phyloP scores from a whole-genome alignment of 2,888 invertebrate species.

The Leptopterna dolabrata region DNA sequence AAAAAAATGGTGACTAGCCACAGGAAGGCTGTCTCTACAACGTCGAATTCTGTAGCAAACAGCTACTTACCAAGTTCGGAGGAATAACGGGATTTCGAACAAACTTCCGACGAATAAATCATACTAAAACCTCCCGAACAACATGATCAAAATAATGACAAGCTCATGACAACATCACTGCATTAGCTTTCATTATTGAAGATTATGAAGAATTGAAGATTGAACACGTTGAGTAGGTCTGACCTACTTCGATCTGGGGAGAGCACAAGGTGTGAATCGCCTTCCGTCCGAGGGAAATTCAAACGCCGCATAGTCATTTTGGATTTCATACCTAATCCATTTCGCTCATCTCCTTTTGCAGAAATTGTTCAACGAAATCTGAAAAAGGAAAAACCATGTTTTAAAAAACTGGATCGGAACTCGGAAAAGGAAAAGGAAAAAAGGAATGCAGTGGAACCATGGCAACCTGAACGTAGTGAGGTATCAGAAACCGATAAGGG shows the following conservation, averaged over 20 bases:
- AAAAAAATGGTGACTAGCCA: neutral
- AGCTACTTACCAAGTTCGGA: neutral
- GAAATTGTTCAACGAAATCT: no score
- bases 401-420: no score
- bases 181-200: constrained; percentile 10
- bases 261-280: neutral
- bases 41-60: neutral
- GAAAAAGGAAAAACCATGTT: no score
- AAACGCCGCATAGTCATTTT: neutral
- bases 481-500: no score
- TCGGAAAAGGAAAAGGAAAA: no score
- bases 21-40: neutral
- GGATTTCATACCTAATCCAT: no score
- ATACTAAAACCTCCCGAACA: neutral
- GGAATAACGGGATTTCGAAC: neutral
- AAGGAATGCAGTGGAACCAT: no score
- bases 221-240: neutral
- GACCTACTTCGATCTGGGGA: constrained; percentile 5
- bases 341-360: no score
- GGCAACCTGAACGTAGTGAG: no score
- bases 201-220: no score
- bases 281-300: neutral
- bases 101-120: neutral
- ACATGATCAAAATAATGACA: neutral
- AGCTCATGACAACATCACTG: neutral